A percentile compares a stretch with the other conserved stretches of the same genome.
Evolutionary conservation across 2,888 invertebrate species (phyloP).

Genomic region (Amphipoea lucens): DNA sequence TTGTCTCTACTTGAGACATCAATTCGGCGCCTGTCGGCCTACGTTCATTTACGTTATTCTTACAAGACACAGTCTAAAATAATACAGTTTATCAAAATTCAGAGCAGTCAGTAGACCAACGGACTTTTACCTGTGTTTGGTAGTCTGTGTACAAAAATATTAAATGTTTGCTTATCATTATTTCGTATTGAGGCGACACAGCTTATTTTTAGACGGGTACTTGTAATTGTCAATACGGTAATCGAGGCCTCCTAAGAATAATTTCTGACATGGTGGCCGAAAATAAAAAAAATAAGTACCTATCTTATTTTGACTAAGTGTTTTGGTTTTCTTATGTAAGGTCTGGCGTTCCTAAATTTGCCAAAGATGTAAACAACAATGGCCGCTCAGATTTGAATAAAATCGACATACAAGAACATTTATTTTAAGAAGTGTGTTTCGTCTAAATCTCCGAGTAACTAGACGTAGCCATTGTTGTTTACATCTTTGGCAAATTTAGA

Average conservation of each 20-base stretch:
- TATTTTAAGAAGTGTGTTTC: too few relatives aligned
- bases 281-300: slow-evolving; percentile 18
- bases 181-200: slow-evolving; percentile 51
- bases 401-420: too few relatives aligned
- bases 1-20: slow-evolving; percentile 62
- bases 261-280: slow-evolving; percentile 59
- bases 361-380: too few relatives aligned
- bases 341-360: too few relatives aligned
- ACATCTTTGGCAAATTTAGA: too few relatives aligned
- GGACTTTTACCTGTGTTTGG: background rate
- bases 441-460: too few relatives aligned
- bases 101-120: slow-evolving; percentile 35
- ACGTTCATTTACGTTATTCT: slow-evolving; percentile 60
- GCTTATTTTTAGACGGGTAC: slow-evolving; percentile 60
- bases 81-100: slow-evolving; percentile 22
- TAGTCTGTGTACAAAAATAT: slow-evolving; percentile 56
- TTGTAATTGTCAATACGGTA: slow-evolving; percentile 68
- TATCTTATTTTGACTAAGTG: slow-evolving; percentile 23
- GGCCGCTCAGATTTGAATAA: too few relatives aligned
- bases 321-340: slow-evolving; percentile 35
- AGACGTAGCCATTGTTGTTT: too few relatives aligned
- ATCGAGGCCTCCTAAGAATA: slow-evolving; percentile 64
- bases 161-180: slow-evolving; percentile 70
- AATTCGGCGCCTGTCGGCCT: slow-evolving; percentile 63
- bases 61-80: slow-evolving; percentile 46